Evolutionary conservation across 92 coral and sea anemone species (phyloP).

Genomic region (Muricea muricata): DNA sequence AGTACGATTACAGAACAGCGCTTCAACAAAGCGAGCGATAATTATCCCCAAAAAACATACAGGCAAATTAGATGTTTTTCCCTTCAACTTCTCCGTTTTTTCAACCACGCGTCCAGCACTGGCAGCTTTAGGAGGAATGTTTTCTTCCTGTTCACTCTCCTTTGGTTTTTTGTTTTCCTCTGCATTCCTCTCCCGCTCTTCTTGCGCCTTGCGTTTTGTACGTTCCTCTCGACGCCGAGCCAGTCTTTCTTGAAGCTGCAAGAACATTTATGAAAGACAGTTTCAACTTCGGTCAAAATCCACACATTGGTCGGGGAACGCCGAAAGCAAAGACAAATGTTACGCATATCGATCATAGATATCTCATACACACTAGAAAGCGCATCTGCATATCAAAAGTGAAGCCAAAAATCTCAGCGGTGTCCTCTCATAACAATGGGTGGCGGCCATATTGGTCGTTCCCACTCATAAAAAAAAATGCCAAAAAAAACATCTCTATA

Average conservation of each 20-base stretch:
- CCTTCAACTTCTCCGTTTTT: slow-evolving; percentile 39
- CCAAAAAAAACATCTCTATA: no score
- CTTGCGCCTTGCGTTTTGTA: slow-evolving; percentile 60
- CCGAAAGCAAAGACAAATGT: no score
- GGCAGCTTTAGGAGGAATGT: slow-evolving; percentile 52
- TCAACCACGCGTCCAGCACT: background rate
- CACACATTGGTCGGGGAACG: no score
- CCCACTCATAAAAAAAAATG: no score
- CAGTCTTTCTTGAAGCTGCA: slow-evolving; percentile 31
- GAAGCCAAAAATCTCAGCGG: no score
- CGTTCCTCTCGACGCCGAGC: slow-evolving; percentile 90
- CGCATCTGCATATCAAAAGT: no score
- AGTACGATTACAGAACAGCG: no score
- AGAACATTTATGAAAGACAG: background rate
- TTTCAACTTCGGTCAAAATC: background rate
- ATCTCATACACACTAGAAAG: no score
- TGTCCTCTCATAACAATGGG: no score
- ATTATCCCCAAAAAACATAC: slow-evolving; percentile 8
- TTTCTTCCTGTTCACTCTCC: background rate
- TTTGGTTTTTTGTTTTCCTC: slow-evolving; percentile 51
- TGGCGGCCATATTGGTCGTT: no score
- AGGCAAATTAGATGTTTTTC: slow-evolving; percentile 24
- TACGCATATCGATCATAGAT: no score
- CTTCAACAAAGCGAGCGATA: no score
- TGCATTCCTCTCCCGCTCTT: slow-evolving; percentile 62